Conservation (phyloP, 2,888 invertebrate genomes). For the Melitaea athalia region DNA sequence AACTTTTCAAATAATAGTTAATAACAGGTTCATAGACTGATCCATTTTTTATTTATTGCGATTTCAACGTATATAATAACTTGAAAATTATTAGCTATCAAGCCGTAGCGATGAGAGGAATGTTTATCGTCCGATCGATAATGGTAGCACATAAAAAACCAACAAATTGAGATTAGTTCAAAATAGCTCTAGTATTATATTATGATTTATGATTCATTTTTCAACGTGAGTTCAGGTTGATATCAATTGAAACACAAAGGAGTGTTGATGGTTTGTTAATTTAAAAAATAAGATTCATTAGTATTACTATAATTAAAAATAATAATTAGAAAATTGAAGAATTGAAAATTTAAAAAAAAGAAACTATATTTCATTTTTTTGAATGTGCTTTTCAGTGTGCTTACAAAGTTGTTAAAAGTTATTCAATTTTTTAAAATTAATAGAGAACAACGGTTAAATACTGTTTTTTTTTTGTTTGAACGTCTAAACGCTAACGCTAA, state of each 20-base stretch:
- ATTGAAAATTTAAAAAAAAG: neutral
- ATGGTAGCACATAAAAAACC: conserved; percentile 40
- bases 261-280: conserved; percentile 2
- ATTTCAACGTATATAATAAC: conserved; percentile 35
- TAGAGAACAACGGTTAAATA: too few relatives aligned
- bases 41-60: conserved; percentile 20
- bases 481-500: neutral
- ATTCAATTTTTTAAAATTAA: too few relatives aligned
- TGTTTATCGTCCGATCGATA: conserved; percentile 40
- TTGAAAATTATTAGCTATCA: conserved; percentile 41
- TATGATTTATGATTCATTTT: conserved; percentile 33
- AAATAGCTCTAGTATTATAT: conserved; percentile 31
- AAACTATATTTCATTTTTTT: neutral
- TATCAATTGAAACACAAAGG: conserved; percentile 40
- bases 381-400: too few relatives aligned
- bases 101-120: conserved; percentile 34
- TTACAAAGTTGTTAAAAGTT: too few relatives aligned
- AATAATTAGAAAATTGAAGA: too few relatives aligned
- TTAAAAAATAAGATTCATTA: neutral
- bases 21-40: neutral
- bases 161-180: conserved; percentile 36
- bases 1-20: conserved; percentile 10
- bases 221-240: conserved; percentile 46
- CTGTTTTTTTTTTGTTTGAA: neutral
- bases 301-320: conserved; percentile 37